Evolutionary conservation across 92 coral and sea anemone species (phyloP), one percentile per base, ranked within the genome.

Genomic region (Parazoanthus swiftii): DNA sequence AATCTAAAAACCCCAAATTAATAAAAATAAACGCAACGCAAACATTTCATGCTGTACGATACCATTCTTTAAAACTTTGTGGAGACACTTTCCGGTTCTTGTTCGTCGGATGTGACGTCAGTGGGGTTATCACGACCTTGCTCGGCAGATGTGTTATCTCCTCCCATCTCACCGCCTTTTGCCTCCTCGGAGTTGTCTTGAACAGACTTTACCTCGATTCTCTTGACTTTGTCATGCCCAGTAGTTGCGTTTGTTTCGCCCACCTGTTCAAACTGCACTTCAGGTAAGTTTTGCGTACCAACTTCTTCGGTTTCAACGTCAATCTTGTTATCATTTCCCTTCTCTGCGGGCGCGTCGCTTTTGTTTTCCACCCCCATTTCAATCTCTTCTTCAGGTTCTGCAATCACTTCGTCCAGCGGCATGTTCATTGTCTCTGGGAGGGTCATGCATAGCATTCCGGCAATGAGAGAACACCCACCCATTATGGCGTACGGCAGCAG

Each of bases 401-500:
- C 87, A 38, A 84, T 71, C 15, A 84, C 87, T 36, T 84, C 87
- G 44, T 72, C 87, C 33, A 84, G 87, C 68, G 87, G 87, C 78
- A 68, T 84, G 87, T 84, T 71, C 87, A 84, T 84, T 29, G 87
- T 84, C 75, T 84, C 87, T 0, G 87, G 87, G 8, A 84, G 66
- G 18, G 87, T 84, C 87, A 84, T 70, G 65, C 87, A 84, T 26
- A 84, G 54, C 29, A 46, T 9, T 8, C 87, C 87, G 8, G 87
- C 87, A 84, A 71, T 3, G 26, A 84, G 87, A 54, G 87, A 71
- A 72, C 36, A 71, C 5, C 65, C 65, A 0, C 87, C 87, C 87
- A 84, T 84, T 26, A 84, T 71, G 79, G 79, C 87, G 68, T 84
- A 84, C 6, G 87, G 87, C 54, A 84, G 48, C 14, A 84, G 87